Conservation (phyloP, 2,113 vertebrate species). For the Charina bottae region DNA sequence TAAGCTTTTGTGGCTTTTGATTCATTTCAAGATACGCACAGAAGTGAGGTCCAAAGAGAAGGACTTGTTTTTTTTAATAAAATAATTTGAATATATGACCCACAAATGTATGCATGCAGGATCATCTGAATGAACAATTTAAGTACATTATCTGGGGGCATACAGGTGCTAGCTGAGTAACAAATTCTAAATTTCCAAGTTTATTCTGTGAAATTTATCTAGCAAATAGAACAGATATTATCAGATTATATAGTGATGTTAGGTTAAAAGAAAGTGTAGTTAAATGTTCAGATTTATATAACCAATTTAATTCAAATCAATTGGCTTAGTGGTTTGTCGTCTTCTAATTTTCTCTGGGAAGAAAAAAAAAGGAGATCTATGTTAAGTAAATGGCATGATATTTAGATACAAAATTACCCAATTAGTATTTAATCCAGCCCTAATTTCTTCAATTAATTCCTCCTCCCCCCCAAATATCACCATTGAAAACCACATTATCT, state of each 20-base stretch:
- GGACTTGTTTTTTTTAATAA: not conserved
- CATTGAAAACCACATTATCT: not conserved
- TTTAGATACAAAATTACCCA: conserved; percentile 40
- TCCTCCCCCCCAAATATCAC: not conserved
- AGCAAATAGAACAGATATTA: not conserved
- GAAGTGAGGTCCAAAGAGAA: not conserved
- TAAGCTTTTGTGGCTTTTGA: not conserved
- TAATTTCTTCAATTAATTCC: not conserved
- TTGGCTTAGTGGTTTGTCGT: conserved; percentile 8
- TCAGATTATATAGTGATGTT: not conserved
- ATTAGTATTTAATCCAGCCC: conserved; percentile 22
- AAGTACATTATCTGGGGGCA: not conserved
- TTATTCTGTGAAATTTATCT: not conserved
- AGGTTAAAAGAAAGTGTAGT: not conserved
- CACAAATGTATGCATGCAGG: not conserved
- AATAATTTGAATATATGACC: not conserved
- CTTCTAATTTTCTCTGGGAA: conserved; percentile 29
- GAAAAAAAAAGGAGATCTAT: not conserved
- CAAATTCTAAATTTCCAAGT: not conserved
- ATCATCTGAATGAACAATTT: not conserved
- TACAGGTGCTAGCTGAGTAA: not conserved
- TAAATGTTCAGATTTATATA: conserved; percentile 36
- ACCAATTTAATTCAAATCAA: conserved; percentile 24
- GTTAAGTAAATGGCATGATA: conserved; percentile 33
- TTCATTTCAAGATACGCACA: not conserved